Percentiles rank a stretch among this genome's conserved stretches.
These are phyloP conservation scores for Cephalopholis sonnerati DNA, from an alignment of 2,113 vertebrate genomes.

Conservation along the genomic window DNA sequence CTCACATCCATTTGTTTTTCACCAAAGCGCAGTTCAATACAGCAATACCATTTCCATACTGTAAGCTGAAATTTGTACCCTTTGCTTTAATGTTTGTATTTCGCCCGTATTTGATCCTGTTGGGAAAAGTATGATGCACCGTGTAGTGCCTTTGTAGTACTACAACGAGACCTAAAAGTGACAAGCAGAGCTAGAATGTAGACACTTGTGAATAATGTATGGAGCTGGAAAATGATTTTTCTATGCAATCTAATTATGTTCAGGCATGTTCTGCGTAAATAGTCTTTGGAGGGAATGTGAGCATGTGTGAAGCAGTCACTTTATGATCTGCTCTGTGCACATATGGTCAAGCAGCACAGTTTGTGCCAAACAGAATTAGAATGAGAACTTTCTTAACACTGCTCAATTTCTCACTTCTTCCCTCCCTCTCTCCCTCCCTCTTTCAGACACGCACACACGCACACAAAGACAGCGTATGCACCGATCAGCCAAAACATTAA, in stretches of 20 bases:
- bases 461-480: constrained; percentile 21
- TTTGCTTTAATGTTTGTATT: not conserved
- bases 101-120: not conserved
- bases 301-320: constrained; percentile 18
- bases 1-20: constrained; percentile 48
- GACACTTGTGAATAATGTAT: constrained; percentile 27
- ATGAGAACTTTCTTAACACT: constrained; percentile 35
- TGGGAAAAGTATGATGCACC: not conserved
- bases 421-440: not conserved
- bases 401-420: constrained; percentile 3
- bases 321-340: constrained; percentile 28
- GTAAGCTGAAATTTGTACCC: not conserved
- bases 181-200: not conserved
- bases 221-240: constrained; percentile 4
- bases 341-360: constrained; percentile 40
- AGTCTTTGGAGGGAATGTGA: constrained; percentile 5
- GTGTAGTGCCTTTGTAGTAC: not conserved
- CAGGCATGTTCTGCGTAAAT: constrained; percentile 20
- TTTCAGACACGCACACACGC: constrained; percentile 14
- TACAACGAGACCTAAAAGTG: not conserved
- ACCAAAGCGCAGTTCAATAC: constrained; percentile 33
- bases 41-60: constrained; percentile 19
- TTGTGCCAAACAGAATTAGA: constrained; percentile 40
- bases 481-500: too few species aligned
- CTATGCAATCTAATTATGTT: constrained; percentile 14